Conservation (phyloP, 2,888 invertebrate species). For the Acanthosepion lycidas region DNA sequence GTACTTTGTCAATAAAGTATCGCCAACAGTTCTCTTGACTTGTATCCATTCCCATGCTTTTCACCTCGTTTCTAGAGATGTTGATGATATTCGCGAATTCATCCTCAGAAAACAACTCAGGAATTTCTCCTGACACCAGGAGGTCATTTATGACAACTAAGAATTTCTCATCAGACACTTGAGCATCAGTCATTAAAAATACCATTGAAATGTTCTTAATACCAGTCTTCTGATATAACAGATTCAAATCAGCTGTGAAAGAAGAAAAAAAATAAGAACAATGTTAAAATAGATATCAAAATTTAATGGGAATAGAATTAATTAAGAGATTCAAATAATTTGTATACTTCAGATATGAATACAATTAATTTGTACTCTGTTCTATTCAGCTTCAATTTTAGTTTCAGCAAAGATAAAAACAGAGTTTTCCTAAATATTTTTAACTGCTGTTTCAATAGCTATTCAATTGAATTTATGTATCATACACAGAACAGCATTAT, state of each 20-base stretch:
- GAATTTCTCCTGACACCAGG: constrained; percentile 95
- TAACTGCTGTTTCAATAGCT: too few species aligned
- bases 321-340: too few species aligned
- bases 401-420: too few species aligned
- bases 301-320: not conserved
- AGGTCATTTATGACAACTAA: constrained; percentile 95
- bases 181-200: constrained; percentile 97
- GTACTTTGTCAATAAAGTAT: constrained; percentile 95
- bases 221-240: constrained; percentile 91
- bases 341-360: too few species aligned
- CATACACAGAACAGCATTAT: too few species aligned
- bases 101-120: constrained; percentile 95
- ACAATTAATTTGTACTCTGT: too few species aligned
- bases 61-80: constrained; percentile 80
- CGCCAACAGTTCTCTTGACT: constrained; percentile 97
- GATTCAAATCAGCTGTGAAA: constrained; percentile 82
- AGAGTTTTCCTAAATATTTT: too few species aligned
- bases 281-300: not conserved
- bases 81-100: constrained; percentile 95
- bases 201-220: constrained; percentile 94
- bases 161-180: constrained; percentile 95
- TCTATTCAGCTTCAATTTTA: too few species aligned
- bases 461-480: too few species aligned
- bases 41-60: constrained; percentile 88
- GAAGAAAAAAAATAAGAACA: not conserved